Percentiles rank a stretch among this genome's conserved stretches.
These are phyloP conservation scores for Ceuthmochares aereus DNA, from an alignment of 2,113 vertebrate species.

Conservation along the genomic window DNA sequence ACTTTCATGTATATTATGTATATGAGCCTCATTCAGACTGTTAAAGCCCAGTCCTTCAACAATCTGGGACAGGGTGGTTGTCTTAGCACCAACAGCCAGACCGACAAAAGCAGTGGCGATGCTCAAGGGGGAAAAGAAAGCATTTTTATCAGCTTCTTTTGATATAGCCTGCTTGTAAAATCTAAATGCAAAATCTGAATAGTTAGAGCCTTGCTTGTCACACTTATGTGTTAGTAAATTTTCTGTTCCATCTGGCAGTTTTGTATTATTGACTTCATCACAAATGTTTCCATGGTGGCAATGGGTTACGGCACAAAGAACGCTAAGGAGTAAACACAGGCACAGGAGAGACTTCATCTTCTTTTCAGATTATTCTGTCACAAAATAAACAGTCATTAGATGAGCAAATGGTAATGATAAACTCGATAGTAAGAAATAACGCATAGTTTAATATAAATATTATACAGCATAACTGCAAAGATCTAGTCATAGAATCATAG, in stretches of 20 bases:
- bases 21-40: background rate
- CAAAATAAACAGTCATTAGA: conserved; percentile 14
- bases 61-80: conserved; percentile 81
- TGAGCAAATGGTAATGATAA: conserved; percentile 1
- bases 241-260: background rate
- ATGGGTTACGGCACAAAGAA: conserved; percentile 12
- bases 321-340: conserved; percentile 50
- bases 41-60: conserved; percentile 79
- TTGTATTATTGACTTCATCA: background rate
- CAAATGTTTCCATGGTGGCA: background rate
- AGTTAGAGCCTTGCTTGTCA: conserved; percentile 48
- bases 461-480: background rate
- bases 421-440: background rate
- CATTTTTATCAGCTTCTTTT: conserved; percentile 61
- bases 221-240: background rate
- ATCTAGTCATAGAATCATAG: background rate
- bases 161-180: conserved; percentile 79
- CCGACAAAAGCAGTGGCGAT: conserved; percentile 84
- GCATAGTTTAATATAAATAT: background rate
- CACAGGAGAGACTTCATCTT: conserved; percentile 61
- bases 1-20: conserved; percentile 73
- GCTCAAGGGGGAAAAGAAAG: conserved; percentile 88
- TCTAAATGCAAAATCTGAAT: conserved; percentile 82
- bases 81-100: conserved; percentile 82
- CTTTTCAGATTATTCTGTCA: conserved; percentile 59